Evolutionary conservation across 2,888 invertebrate genomes (phyloP).

Genomic region (Melitaea athalia): DNA sequence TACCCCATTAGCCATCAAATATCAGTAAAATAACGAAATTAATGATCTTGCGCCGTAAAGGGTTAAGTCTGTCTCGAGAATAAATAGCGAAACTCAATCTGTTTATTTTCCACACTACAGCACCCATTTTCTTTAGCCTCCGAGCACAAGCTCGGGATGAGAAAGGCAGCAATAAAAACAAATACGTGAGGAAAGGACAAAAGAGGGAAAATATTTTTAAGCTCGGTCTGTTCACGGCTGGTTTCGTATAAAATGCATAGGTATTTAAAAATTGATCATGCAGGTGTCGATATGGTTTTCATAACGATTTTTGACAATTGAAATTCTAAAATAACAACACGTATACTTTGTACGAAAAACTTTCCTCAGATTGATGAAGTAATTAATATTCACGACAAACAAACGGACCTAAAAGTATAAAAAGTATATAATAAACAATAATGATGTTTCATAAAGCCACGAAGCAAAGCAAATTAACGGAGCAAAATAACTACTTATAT

Average conservation of each 20-base stretch:
- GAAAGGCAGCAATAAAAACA: constrained; percentile 32
- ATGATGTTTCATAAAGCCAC: background rate
- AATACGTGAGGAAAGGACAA: constrained; percentile 32
- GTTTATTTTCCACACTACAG: constrained; percentile 37
- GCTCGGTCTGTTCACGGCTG: constrained; percentile 27
- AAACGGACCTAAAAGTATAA: background rate
- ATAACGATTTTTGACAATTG: background rate
- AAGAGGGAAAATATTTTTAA: constrained; percentile 34
- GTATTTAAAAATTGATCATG: constrained; percentile 1
- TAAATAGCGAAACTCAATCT: constrained; percentile 38
- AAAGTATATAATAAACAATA: background rate
- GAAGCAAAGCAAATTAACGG: background rate
- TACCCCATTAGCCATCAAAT: no score
- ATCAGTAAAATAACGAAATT: no score
- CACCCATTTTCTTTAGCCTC: constrained; percentile 37
- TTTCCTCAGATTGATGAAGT: no score
- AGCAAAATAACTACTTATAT: background rate
- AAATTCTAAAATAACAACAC: no score
- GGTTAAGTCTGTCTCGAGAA: constrained; percentile 22
- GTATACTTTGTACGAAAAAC: no score
- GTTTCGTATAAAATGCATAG: constrained; percentile 3
- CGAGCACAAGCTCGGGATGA: constrained; percentile 26
- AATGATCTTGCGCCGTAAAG: no score
- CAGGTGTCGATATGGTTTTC: background rate
- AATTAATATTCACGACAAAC: background rate